Evolutionary conservation across 2,888 invertebrate species (phyloP).

Genomic region (Polia nebulosa): DNA sequence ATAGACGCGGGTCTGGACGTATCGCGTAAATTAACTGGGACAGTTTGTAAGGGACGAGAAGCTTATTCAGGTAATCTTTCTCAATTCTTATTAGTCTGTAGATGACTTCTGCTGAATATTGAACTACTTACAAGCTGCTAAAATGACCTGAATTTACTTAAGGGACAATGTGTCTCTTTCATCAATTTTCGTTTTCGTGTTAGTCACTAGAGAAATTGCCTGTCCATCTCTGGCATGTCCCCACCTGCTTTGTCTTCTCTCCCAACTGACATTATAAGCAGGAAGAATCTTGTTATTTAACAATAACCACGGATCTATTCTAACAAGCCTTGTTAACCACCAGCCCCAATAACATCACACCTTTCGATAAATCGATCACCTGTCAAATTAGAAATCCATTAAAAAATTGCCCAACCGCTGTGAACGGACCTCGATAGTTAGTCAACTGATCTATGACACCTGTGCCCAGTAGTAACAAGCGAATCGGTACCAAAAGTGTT

Average conservation of each 20-base stretch:
- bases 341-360: slow-evolving; percentile 27
- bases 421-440: slow-evolving; percentile 27
- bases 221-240: background rate
- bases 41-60: background rate
- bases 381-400: slow-evolving; percentile 52
- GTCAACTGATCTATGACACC: slow-evolving; percentile 54
- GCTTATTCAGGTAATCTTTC: slow-evolving; percentile 30
- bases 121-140: background rate
- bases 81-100: background rate
- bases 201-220: background rate
- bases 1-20: slow-evolving; percentile 14
- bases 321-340: slow-evolving; percentile 9
- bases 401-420: slow-evolving; percentile 44
- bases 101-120: background rate
- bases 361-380: slow-evolving; percentile 42
- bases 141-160: no score
- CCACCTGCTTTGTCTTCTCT: no score
- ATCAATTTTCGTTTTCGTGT: background rate
- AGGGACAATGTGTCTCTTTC: background rate
- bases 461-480: slow-evolving; percentile 50
- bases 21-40: slow-evolving; percentile 10
- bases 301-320: background rate
- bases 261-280: background rate
- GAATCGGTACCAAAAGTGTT: slow-evolving; percentile 55
- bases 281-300: background rate